Evolutionary conservation across 2,888 invertebrate genomes (phyloP), one percentile per base, ranked within the genome.

Genomic region (Spilosoma lubricipeda): DNA sequence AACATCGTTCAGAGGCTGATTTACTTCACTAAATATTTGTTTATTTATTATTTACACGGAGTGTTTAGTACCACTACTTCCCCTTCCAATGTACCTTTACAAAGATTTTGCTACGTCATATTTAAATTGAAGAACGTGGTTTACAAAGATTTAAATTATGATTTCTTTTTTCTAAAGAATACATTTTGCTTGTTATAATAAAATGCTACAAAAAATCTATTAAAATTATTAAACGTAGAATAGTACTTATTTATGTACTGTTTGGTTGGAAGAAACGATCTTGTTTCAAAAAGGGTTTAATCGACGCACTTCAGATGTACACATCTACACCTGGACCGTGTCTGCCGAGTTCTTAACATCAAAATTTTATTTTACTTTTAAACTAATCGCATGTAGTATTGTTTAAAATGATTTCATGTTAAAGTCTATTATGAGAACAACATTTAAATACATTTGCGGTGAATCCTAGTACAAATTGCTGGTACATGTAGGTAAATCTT

Each of bases 1-100:
- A 73, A 73, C 70, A 71, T 52, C 67, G 70, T 71, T 52, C 20
- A 56, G 67, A 18, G 64, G 30, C 68, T 76, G 71, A 73, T 71
- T 73, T 71, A 75, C 52, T 65, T 5, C 15, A 66, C 59, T 23
- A 59, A 66, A 66, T 45, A 66, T 66, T 65, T 70, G n/a, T n/a
- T 30, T 56, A 36, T 52, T 48, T 36, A 52, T 39, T 27, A 71
- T 66, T 65, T 27, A 66, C 36, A 69, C 56, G 39, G 56, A 33
- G 69, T 69, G 39, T 69, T 69, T 69, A 69, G 33, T 69, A 56
- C 36, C 27, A 56, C 18, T 69, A 56, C n/a, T 69, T 69, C 52
- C 33, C 27, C 8, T n/a, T 39, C 39, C 15, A 69, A 66, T 30
- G 45, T 30, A 30, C 30, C 1, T 27, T 63, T 63, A 63, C 59